These are phyloP conservation scores for Caenorhabditis afra DNA, from an alignment of 2,888 invertebrate genomes.

Conservation along the genomic window DNA sequence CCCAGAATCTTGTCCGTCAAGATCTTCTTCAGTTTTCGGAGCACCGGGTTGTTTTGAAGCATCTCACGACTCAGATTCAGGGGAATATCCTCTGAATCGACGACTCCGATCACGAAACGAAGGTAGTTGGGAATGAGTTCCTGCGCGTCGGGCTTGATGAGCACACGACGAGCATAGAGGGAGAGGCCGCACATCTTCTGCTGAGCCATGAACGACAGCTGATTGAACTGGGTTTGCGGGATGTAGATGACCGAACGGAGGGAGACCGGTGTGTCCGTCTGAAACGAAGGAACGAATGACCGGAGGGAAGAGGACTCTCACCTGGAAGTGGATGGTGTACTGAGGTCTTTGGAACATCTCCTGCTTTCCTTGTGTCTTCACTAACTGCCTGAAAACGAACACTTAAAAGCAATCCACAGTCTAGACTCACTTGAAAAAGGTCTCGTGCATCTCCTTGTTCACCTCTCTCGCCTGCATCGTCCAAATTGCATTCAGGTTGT, in stretches of 20 bases:
- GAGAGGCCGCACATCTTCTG: constrained; percentile 91
- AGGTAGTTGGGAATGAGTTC: constrained; percentile 85
- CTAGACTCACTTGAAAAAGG: constrained; percentile 89
- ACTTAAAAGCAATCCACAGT: neutral
- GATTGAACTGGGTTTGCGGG: constrained; percentile 91
- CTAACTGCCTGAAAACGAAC: constrained; percentile 55
- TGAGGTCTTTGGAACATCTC: constrained; percentile 84
- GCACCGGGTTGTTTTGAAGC: constrained; percentile 92
- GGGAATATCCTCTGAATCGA: constrained; percentile 98
- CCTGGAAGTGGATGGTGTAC: constrained; percentile 91
- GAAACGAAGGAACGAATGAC: constrained; percentile 12
- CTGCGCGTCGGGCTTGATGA: constrained; percentile 86
- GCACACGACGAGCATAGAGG: constrained; percentile 88
- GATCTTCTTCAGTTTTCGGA: constrained; percentile 90
- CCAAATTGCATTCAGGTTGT: constrained; percentile 87
- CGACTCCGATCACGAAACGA: constrained; percentile 94
- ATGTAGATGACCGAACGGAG: constrained; percentile 93
- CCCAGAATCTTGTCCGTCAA: constrained; percentile 85
- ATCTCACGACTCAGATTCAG: constrained; percentile 95
- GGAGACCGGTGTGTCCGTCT: constrained; percentile 91
- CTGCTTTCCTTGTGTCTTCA: constrained; percentile 86
- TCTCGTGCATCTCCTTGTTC: constrained; percentile 89
- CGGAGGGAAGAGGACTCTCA: constrained; percentile 14
- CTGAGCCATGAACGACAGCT: constrained; percentile 90
- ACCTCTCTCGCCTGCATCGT: constrained; percentile 92